Conservation (phyloP, 2,888 invertebrate species). For the Morpho helenor region DNA sequence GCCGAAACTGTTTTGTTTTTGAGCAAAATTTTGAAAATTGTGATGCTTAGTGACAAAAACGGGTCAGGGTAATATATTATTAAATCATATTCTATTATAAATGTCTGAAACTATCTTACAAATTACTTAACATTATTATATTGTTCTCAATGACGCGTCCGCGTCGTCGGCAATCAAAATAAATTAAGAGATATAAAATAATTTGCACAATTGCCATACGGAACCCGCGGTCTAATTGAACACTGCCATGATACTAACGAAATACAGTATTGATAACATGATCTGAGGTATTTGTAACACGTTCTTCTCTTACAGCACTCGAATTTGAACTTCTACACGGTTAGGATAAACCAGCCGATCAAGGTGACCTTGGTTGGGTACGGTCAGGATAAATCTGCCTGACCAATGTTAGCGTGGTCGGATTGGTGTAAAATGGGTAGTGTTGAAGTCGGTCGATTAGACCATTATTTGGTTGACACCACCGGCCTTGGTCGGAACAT, state of each 20-base stretch:
- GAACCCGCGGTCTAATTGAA: constrained; percentile 26
- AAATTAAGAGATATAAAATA: constrained; percentile 65
- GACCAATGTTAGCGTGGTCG: too few relatives aligned
- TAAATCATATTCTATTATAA: constrained; percentile 58
- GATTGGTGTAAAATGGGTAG: too few relatives aligned
- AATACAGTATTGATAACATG: constrained; percentile 18
- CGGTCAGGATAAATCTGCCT: too few relatives aligned
- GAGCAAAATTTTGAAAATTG: constrained; percentile 36
- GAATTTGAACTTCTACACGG: background rate
- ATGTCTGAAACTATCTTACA: constrained; percentile 68
- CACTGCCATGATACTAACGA: constrained; percentile 21
- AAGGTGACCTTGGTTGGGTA: too few relatives aligned
- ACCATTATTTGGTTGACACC: too few relatives aligned
- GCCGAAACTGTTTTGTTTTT: constrained; percentile 5
- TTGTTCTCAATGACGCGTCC: constrained; percentile 42
- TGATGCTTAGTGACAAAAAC: constrained; percentile 52
- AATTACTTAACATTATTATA: constrained; percentile 75
- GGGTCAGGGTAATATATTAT: constrained; percentile 44
- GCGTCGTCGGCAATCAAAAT: constrained; percentile 54
- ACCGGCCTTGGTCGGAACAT: too few relatives aligned
- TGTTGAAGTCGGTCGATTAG: too few relatives aligned
- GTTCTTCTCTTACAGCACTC: background rate
- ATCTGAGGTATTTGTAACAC: constrained; percentile 22
- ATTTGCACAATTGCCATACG: constrained; percentile 56
- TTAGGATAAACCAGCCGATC: background rate